Evolutionary conservation across 2,888 invertebrate genomes (phyloP).

Genomic region (Blera fallax): DNA sequence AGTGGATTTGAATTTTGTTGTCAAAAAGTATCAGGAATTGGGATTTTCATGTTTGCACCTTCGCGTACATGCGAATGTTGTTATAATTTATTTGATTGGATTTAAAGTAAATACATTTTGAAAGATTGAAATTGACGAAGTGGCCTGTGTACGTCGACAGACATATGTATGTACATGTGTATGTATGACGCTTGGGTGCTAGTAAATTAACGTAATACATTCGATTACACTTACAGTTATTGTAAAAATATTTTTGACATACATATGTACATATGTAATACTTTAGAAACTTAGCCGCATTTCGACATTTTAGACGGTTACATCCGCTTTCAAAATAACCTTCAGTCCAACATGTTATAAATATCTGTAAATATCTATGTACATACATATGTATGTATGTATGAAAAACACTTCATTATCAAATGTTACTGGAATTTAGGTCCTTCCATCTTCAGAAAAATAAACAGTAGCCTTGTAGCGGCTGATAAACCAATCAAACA

Average conservation of each 20-base stretch:
- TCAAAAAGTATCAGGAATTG: slow-evolving; percentile 55
- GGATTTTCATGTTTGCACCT: slow-evolving; percentile 46
- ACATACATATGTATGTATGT: too few relatives aligned
- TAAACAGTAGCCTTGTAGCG: slow-evolving; percentile 45
- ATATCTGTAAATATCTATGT: not conserved
- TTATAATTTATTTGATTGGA: slow-evolving; percentile 42
- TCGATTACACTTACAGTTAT: not conserved
- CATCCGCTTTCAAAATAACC: not conserved
- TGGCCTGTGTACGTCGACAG: slow-evolving; percentile 12
- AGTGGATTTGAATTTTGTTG: slow-evolving; percentile 56
- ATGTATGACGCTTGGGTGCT: not conserved
- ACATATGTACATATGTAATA: too few relatives aligned
- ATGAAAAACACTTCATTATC: slow-evolving; percentile 31
- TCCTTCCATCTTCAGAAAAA: slow-evolving; percentile 25
- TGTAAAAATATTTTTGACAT: not conserved
- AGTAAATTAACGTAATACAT: not conserved
- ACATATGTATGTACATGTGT: too few relatives aligned
- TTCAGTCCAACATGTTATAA: not conserved
- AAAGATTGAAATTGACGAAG: slow-evolving; percentile 60
- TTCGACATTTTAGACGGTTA: not conserved
- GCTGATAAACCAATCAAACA: slow-evolving; percentile 31
- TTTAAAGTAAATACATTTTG: slow-evolving; percentile 29
- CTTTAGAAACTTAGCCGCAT: not conserved
- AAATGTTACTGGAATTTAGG: slow-evolving; percentile 49
- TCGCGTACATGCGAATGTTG: slow-evolving; percentile 1